Percentiles rank a stretch among this genome's conserved stretches.
Evolutionary conservation across 2,113 vertebrate species (phyloP).

Genomic region (Peucedramus taeniatus): DNA sequence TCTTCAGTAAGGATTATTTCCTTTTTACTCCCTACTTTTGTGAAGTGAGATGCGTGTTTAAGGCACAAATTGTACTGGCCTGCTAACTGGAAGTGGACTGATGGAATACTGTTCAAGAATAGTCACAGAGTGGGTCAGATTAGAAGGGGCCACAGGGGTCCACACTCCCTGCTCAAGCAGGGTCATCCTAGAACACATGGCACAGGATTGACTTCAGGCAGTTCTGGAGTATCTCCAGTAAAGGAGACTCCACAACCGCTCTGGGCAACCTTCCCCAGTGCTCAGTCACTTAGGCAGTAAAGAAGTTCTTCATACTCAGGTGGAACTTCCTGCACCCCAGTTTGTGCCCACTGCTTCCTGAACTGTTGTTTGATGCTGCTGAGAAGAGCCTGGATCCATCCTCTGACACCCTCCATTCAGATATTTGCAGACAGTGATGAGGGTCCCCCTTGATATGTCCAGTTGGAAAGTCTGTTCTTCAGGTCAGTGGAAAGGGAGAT

Average conservation of each 20-base stretch:
- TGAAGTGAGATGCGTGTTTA: neutral
- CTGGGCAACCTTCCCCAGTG: neutral
- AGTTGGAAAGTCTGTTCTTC: neutral
- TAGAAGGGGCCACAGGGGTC: neutral
- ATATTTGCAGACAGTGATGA: neutral
- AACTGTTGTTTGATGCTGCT: neutral
- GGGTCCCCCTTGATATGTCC: neutral
- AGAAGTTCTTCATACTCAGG: neutral
- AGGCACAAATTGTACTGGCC: neutral
- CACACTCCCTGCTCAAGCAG: neutral
- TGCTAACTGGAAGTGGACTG: neutral
- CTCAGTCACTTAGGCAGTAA: accelerated
- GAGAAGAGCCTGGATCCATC: neutral
- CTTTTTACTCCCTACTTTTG: neutral
- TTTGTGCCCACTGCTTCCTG: neutral
- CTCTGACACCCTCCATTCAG: neutral
- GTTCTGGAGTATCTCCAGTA: neutral
- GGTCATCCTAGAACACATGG: neutral
- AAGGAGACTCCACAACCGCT: accelerated
- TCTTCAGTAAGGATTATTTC: neutral
- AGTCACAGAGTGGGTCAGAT: neutral
- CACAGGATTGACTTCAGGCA: neutral
- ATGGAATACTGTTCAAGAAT: neutral
- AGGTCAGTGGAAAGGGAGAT: neutral
- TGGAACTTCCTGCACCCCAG: neutral